Conservation (phyloP, 2,797 vertebrate species). For the Enteromius afrohamiltoni region DNA sequence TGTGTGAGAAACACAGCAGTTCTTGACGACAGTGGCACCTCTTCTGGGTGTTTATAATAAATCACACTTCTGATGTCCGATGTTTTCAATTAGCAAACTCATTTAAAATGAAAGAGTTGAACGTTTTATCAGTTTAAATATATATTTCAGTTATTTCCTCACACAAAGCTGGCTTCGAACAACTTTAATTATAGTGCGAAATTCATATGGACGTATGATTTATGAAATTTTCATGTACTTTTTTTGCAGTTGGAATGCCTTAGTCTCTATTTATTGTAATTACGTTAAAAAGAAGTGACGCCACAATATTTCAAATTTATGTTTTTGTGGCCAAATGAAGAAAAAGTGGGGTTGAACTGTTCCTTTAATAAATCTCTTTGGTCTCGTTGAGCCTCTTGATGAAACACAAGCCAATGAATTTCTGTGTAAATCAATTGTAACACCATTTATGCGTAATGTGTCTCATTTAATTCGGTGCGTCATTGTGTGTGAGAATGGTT, state of each 20-base stretch:
- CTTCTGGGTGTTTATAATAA: not conserved
- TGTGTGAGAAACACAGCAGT: not conserved
- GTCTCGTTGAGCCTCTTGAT: not conserved
- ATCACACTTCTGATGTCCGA: not conserved
- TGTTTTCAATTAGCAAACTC: not conserved
- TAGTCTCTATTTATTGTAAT: not conserved
- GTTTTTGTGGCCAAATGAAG: conserved; percentile 8
- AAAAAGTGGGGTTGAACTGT: not conserved
- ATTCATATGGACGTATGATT: not conserved
- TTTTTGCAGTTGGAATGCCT: not conserved
- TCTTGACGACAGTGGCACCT: not conserved
- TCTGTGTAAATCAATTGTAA: not conserved
- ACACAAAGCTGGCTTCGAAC: not conserved
- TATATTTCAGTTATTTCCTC: not conserved
- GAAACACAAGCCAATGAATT: not conserved
- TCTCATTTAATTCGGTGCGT: not conserved
- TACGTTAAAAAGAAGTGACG: not conserved
- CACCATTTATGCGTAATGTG: not conserved
- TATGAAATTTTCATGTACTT: not conserved
- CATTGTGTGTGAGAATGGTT: not conserved
- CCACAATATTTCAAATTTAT: not conserved
- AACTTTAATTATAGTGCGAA: not conserved
- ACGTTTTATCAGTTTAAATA: not conserved
- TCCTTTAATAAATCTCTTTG: not conserved
- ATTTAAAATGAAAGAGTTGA: not conserved